phyloP scores from a whole-genome alignment of 2,888 invertebrate species.

The Diarsia dahlii region DNA sequence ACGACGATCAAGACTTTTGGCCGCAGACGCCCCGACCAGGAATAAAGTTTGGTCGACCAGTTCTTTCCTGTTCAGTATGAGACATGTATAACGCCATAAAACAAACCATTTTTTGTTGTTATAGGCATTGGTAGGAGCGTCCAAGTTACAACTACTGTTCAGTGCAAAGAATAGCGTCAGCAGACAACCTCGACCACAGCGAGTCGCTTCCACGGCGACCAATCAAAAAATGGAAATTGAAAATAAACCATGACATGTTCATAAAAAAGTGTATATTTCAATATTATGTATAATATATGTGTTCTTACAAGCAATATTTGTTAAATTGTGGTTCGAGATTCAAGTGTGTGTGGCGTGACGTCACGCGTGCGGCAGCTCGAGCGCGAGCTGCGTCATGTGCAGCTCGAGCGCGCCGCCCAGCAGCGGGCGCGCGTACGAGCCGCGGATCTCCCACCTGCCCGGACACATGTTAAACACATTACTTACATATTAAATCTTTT shows the following conservation, averaged over 20 bases:
- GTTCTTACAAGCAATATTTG: neutral
- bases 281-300: constrained; percentile 6
- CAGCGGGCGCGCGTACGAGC: constrained; percentile 75
- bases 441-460: constrained; percentile 74
- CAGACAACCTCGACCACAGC: constrained; percentile 6
- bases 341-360: neutral
- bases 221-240: neutral
- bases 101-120: neutral
- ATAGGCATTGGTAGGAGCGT: constrained; percentile 69
- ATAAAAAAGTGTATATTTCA: constrained; percentile 5
- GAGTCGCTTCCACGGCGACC: constrained; percentile 5
- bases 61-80: no score
- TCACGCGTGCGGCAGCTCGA: constrained; percentile 66
- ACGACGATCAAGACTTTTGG: no score
- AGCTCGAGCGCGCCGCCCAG: constrained; percentile 76
- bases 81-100: neutral
- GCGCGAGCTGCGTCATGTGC: constrained; percentile 71
- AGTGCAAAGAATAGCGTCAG: constrained; percentile 1
- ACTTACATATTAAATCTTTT: neutral
- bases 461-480: neutral
- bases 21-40: no score
- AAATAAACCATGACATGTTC: constrained; percentile 15
- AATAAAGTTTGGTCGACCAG: no score
- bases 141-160: constrained; percentile 71
- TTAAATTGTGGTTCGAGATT: neutral